Percentiles rank a stretch among this genome's conserved stretches.
These are phyloP conservation scores for Saccostrea cuccullata DNA, from an alignment of 1,140 invertebrate species.

Conservation along the genomic window DNA sequence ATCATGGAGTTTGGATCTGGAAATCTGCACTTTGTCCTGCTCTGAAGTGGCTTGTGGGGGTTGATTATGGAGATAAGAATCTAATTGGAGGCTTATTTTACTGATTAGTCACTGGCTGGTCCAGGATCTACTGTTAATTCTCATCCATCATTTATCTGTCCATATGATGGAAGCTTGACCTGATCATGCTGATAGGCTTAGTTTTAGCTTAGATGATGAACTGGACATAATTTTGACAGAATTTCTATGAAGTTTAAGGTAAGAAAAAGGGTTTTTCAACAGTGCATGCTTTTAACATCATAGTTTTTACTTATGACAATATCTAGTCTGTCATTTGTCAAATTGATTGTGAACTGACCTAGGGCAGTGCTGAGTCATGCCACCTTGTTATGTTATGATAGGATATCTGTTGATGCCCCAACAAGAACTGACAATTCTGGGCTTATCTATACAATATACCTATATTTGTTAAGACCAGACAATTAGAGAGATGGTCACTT, in stretches of 20 bases:
- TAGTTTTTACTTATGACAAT: no score
- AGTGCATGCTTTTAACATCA: no score
- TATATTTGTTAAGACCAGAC: not conserved
- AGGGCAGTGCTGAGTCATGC: not conserved
- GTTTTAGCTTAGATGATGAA: not conserved
- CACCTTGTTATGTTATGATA: not conserved
- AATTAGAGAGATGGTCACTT: conserved; percentile 4
- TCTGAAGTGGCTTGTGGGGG: conserved; percentile 19
- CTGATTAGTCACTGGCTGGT: not conserved
- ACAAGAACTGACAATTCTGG: not conserved
- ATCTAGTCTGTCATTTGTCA: not conserved
- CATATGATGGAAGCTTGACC: not conserved
- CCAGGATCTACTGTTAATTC: not conserved
- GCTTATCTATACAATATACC: conserved; percentile 16
- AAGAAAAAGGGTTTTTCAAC: not conserved
- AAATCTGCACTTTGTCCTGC: not conserved
- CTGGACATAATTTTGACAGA: not conserved
- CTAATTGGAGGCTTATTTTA: not conserved
- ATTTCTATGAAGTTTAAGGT: conserved; percentile 1
- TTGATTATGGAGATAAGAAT: conserved; percentile 21
- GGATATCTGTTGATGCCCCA: not conserved
- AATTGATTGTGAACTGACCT: not conserved
- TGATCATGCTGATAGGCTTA: not conserved
- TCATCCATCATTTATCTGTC: not conserved
- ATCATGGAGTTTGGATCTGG: conserved; percentile 5